Base-by-base conservation (phyloP, 2,797 vertebrate genomes). In the Artibeus jamaicensis region DNA sequence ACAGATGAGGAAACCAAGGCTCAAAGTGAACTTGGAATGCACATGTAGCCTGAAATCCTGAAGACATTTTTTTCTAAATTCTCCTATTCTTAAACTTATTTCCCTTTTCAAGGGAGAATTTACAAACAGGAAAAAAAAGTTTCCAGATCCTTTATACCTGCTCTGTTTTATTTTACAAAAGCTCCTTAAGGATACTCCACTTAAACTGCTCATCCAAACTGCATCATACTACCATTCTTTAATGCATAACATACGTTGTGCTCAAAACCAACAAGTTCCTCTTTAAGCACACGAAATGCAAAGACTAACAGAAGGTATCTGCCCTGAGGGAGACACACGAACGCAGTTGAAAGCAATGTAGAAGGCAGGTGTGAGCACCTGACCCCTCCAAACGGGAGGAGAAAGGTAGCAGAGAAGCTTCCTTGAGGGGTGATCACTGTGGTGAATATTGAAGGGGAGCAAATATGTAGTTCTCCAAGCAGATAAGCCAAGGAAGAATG, bases 31-130 rank as follows among this genome's bases (percentile, higher is more conserved):
- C 39, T 53, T 89, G 53, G 78, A 88, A 73, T 55, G 70, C 71
- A 22, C 7, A 39, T 50, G 22, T 67, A 87, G 44, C n/a, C 78
- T 71, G 59, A 96, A 95, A 65, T 77, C 74, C n/a, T 42, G 86
- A 82, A 81, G 46, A 82, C 74, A 83, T 15, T 19, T 70, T 85
- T 85, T 59, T 34, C 94, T 94, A 74, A 94, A 65, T 89, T 92
- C n/a, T 92, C 3, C 37, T 89, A 57, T 85, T 77, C 74, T 95
- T 79, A 78, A 93, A 79, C 53, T 86, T 44, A 19, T 81, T 94
- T 89, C n/a, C 50, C 65, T 89, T 92, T 91, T 46, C 53, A 9
- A 12, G 21, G 10, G 21, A 5, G 3, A 76, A 85, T 53, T 92
- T 79, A 67, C 16, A 81, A 91, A 57, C 39, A 55, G 78, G 12